A percentile compares a stretch with the other conserved stretches of the same genome.
phyloP scores from a whole-genome alignment of 2,797 vertebrate genomes.

The Onychomys torridus region DNA sequence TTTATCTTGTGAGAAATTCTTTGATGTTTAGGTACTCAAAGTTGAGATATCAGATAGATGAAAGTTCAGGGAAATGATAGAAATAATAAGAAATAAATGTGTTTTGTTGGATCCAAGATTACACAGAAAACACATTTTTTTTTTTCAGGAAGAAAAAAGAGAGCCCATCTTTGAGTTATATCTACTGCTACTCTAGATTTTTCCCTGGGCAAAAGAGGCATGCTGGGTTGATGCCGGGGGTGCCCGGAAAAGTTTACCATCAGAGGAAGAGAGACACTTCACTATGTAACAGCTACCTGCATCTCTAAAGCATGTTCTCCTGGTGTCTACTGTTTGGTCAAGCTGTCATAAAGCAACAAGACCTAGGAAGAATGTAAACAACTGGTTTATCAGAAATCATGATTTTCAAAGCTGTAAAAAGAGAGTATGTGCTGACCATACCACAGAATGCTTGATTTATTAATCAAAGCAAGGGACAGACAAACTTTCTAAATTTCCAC shows the following conservation, averaged over 20 bases:
- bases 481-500: not conserved
- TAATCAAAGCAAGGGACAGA: not conserved
- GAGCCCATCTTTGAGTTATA: not conserved
- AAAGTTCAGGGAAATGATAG: slow-evolving; percentile 59
- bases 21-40: slow-evolving; percentile 67
- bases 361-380: not conserved
- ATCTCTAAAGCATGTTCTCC: not conserved
- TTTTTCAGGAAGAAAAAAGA: not conserved
- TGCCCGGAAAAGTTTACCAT: not conserved
- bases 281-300: not conserved
- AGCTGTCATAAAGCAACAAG: not conserved
- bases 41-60: slow-evolving; percentile 36
- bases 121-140: not conserved
- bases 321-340: not conserved
- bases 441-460: slow-evolving; percentile 12
- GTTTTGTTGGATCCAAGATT: not conserved
- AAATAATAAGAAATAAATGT: slow-evolving; percentile 1
- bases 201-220: not conserved
- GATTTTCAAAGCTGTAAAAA: not conserved
- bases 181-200: not conserved
- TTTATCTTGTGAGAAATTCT: slow-evolving; percentile 52
- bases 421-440: not conserved
- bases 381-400: not conserved
- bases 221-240: not conserved
- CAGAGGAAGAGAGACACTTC: not conserved